Evolutionary conservation across 2,888 invertebrate genomes (phyloP), one percentile per base, ranked within the genome.

Genomic region (Tupiocoris notatus): DNA sequence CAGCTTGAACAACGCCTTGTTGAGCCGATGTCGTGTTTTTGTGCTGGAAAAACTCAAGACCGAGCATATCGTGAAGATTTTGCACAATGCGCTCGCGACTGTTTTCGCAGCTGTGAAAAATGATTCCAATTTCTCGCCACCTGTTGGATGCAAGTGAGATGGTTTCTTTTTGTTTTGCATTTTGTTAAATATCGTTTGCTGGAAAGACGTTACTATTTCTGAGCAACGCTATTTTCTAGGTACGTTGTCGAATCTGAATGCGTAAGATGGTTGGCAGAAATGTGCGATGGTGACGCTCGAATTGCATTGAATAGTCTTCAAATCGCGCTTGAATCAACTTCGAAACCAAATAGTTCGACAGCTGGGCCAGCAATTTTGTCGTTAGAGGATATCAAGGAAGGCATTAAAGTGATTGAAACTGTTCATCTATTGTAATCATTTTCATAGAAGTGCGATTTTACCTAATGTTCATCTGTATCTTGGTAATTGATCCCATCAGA

Each of bases 261-360:
- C 0, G 82, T 93, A 66, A 84, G 86, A 75, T 91, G 91, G 89
- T 82, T 94, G 67, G 90, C 92, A 0, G 90, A 90, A 82, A 88
- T 92, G 73, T 90, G 91, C 82, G 93, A 93, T 83, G 94, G 94
- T 1, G 93, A 94, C 85, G 93, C 93, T 3, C 85, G 94, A 80
- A 89, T 90, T 81, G 93, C 93, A 12, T 86, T 94, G 59, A 91
- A 90, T 77, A 91, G 91, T 78, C 85, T 94, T 9, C 92, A 93
- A 84, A 85, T 93, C 79, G 88, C 91, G 0, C 83, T 92, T 3
- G 87, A 88, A 77, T 87, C 90, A 23, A 85, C 86, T 78, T n/a
- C 24, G 7, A 3, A n/a, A 7, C 39, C 17, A 39, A 12, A 39
- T 7, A 39, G 39, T 12, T 12, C 39, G 39, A 39, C 6, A 7